Conservation (phyloP, 2,797 vertebrate species). For the Pipistrellus pygmaeus region DNA sequence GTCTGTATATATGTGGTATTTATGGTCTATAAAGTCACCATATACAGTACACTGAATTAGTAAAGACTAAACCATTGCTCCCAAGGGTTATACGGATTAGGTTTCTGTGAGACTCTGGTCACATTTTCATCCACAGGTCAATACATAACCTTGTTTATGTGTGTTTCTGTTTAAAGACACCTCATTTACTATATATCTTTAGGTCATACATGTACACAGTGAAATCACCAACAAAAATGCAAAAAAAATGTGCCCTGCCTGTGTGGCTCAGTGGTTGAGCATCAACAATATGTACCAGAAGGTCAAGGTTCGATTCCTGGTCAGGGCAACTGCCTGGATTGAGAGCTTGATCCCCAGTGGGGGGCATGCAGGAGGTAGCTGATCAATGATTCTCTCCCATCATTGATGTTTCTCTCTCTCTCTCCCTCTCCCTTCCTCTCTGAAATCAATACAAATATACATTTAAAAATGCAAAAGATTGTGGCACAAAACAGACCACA, state of each 20-base stretch:
- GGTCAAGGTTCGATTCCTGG: not conserved
- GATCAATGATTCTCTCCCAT: not conserved
- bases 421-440: not conserved
- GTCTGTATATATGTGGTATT: not conserved
- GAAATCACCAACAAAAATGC: not conserved
- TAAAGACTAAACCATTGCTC: not conserved
- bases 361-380: not conserved
- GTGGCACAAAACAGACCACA: not conserved
- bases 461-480: not conserved
- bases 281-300: not conserved
- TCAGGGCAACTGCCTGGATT: not conserved
- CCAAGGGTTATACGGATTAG: not conserved
- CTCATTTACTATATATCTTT: not conserved
- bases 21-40: not conserved
- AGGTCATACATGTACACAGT: not conserved
- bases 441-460: not conserved
- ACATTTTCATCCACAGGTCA: not conserved
- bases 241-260: not conserved
- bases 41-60: not conserved
- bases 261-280: not conserved
- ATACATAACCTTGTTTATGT: not conserved
- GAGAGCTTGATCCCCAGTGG: not conserved
- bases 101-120: not conserved
- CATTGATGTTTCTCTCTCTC: not conserved
- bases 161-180: conserved; percentile 41